Percentiles rank a stretch among this genome's conserved stretches.
Conservation (phyloP, 2,797 vertebrate genomes). For the Capromys pilorides region DNA sequence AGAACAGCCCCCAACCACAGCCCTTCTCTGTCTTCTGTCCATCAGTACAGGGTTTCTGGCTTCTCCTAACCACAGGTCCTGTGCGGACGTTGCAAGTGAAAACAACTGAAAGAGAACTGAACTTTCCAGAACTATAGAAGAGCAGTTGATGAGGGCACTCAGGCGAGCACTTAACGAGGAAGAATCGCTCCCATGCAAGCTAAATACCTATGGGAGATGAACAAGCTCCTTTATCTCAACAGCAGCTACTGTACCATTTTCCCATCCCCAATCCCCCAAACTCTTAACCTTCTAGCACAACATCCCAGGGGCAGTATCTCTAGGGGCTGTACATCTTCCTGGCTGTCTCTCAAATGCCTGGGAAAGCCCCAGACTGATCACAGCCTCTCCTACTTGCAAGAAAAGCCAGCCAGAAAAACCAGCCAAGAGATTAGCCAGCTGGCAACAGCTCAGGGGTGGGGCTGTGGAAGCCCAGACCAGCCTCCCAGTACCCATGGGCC, state of each 20-base stretch:
- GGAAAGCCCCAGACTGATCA: constrained; percentile 61
- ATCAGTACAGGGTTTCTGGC: background rate
- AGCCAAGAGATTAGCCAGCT: constrained; percentile 74
- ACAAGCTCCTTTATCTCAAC: background rate
- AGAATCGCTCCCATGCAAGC: background rate
- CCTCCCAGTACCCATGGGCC: constrained; percentile 30
- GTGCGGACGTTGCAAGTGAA: background rate
- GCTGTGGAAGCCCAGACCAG: background rate
- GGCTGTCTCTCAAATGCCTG: constrained; percentile 15
- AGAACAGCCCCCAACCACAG: background rate
- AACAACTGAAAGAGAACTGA: background rate
- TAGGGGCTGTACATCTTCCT: background rate
- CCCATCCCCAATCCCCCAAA: background rate
- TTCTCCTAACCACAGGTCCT: background rate
- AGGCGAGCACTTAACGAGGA: background rate
- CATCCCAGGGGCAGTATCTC: background rate
- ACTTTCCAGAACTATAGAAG: background rate
- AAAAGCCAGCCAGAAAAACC: constrained; percentile 44
- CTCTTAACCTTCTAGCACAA: background rate
- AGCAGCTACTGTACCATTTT: background rate
- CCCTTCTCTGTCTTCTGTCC: background rate
- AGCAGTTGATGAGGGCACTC: background rate
- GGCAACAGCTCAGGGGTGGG: constrained; percentile 14
- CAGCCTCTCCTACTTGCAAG: constrained; percentile 11
- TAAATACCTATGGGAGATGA: background rate